These are phyloP conservation scores for Drosophila nasuta DNA, from an alignment of 1,140 invertebrate genomes.

Conservation along the genomic window DNA sequence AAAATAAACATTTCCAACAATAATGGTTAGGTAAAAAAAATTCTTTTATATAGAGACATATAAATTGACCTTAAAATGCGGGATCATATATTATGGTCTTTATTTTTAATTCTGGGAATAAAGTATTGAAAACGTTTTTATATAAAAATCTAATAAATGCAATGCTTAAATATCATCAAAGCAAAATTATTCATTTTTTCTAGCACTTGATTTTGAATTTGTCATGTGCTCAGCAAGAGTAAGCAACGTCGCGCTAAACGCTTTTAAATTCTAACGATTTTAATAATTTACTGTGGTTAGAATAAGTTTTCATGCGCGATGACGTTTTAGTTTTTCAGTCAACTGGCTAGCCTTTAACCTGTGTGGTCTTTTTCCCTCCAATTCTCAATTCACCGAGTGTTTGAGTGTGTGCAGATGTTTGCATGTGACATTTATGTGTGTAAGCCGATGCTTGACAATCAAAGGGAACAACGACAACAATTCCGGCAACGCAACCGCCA, in stretches of 20 bases:
- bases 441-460: constrained; percentile 79
- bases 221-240: background rate
- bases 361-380: constrained; percentile 15
- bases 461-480: constrained; percentile 72
- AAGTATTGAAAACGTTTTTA: too few species aligned
- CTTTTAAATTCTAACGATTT: background rate
- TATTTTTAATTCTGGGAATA: too few species aligned
- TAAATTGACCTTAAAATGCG: too few species aligned
- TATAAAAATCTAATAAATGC: too few species aligned
- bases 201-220: background rate
- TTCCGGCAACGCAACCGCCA: constrained; percentile 66
- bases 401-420: constrained; percentile 48
- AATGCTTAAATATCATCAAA: too few species aligned
- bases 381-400: constrained; percentile 20
- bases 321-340: constrained; percentile 36
- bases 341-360: constrained; percentile 25
- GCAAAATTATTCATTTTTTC: background rate
- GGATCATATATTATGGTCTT: too few species aligned
- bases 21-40: background rate
- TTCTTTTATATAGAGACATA: too few species aligned
- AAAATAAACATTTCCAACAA: background rate
- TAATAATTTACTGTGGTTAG: constrained; percentile 9
- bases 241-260: background rate
- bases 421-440: constrained; percentile 74
- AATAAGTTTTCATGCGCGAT: constrained; percentile 44